Evolutionary conservation across 2,888 invertebrate species (phyloP).

Genomic region (Drosophila emarginata): DNA sequence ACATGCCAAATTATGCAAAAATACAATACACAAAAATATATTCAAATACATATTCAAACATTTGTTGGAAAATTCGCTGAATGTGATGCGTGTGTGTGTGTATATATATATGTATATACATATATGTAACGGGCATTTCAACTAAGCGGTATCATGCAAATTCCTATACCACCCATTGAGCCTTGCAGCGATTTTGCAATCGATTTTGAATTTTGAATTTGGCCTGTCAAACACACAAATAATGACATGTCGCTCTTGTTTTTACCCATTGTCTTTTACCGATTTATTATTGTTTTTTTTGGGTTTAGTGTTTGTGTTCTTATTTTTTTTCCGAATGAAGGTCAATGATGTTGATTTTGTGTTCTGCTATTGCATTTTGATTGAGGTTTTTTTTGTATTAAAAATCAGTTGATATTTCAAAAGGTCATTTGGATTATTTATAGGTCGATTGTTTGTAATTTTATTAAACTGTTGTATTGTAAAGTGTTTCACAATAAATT

Average conservation of each 20-base stretch:
- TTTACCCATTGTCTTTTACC: constrained; percentile 15
- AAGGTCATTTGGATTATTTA: constrained; percentile 33
- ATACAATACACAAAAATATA: constrained; percentile 53
- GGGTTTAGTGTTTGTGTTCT: constrained; percentile 15
- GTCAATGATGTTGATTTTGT: constrained; percentile 6
- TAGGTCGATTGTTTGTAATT: neutral
- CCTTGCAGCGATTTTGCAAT: constrained; percentile 40
- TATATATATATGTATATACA: too few species aligned
- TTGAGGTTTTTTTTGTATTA: constrained; percentile 38
- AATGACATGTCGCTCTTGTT: constrained; percentile 60
- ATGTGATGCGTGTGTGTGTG: neutral
- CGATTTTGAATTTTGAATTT: constrained; percentile 64
- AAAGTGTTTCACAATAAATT: neutral
- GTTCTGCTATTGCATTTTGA: constrained; percentile 7
- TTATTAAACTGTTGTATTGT: neutral
- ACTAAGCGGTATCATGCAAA: constrained; percentile 38
- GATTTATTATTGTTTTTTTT: constrained; percentile 4
- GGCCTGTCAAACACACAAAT: constrained; percentile 72
- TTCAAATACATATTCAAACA: constrained; percentile 70
- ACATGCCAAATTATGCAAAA: constrained; percentile 78
- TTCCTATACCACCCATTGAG: neutral
- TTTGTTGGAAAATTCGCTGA: constrained; percentile 24
- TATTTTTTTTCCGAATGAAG: constrained; percentile 13
- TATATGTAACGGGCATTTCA: constrained; percentile 15
- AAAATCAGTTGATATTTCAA: constrained; percentile 51